Base-by-base conservation (phyloP, 2,113 vertebrate genomes). In the Upupa epops region DNA sequence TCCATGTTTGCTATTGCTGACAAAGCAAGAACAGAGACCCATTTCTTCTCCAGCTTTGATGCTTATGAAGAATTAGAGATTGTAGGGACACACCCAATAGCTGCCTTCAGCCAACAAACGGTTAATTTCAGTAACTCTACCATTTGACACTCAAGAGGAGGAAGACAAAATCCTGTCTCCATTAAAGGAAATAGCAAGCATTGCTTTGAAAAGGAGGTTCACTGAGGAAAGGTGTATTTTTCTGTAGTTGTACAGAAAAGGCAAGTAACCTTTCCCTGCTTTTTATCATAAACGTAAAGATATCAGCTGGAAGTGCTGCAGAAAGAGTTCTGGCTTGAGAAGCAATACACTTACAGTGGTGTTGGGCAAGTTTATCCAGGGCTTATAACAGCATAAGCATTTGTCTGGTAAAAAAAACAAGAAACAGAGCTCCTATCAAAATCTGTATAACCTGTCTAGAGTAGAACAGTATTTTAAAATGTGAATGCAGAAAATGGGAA, bases 1-100 rank as follows among this genome's bases (percentile, higher is more conserved):
- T 94, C 86, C 60, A 61, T 88, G 92, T 83, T 96, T 96, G 88
- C 93, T 96, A 93, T 88, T 96, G 73, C 91, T 96, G 95, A 81
- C 80, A 95, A 46, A 86, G 36, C 56, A 58, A 61, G 56, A 86
- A 79, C 25, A 87, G 52, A 79, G 31, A 93, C 79, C 11, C 36
- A 77, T 85, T 93, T 94, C 87, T 87, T 88, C 63, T 88, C 55
- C 36, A 94, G 58, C 75, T 91, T 90, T 88, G 40, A 93, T 93
- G 60, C 51, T 88, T 92, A 88, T 32, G 78, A 82, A 84, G 89
- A 95, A 86, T 32, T 92, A 56, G 36, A 83, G 90, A 63, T 48
- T 55, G n/a, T 60, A 76, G 29, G 22, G 73, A 75, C 51, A 70
- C 68, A 81, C 55, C 48, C 51, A 76, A 64, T 77, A 82, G 32